Base-by-base conservation (phyloP, 2,888 invertebrate species). In the Eledona agricola region DNA sequence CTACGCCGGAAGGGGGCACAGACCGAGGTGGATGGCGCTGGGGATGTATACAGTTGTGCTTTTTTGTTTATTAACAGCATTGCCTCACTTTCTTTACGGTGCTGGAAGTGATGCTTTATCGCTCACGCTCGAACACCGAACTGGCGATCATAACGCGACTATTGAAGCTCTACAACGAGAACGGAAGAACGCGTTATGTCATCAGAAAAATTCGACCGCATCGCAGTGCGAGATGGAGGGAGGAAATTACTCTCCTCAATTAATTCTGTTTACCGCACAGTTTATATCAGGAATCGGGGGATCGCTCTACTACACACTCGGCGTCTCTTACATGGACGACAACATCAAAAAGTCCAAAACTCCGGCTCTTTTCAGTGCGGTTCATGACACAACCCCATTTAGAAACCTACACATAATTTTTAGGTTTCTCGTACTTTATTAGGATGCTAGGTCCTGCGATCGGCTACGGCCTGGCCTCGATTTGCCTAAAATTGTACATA, bases 321-420 rank as follows among this genome's bases (percentile, higher is more conserved):
- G 88, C 1, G 82, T 86, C 0, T 81, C 87, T 1, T 88, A 88
- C 67, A 85, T 88, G 85, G 88, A 88, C 67, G 88, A 88, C 65
- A 88, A 88, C 65, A 84, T 86, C n/a, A 84, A 86, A 64, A 85
- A 85, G 67, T 85, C 86, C 2, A 86, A 86, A 67, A 86, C 87
- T 1, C 87, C 88, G n/a, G 83, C 83, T 1, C 73, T 87, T 23
- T 79, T 88, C 52, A 87, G 87, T 84, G 72, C 80, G 81, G 29
- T 16, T 38, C n/a, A 22, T 12, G 16, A 6, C 34, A 32, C 10
- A 11, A 13, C 3, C 20, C n/a, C 10, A 32, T 32, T 35, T 19
- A 32, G 13, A 31, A 20, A 22, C 10, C 12, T 31, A 13, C 11
- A 45, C 19, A 19, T 29, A 4, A 50, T 60, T 71, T 72, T 31